Evolutionary conservation across 2,797 vertebrate species (phyloP), one percentile per base, ranked within the genome.

Genomic region (Fundulus diaphanus): DNA sequence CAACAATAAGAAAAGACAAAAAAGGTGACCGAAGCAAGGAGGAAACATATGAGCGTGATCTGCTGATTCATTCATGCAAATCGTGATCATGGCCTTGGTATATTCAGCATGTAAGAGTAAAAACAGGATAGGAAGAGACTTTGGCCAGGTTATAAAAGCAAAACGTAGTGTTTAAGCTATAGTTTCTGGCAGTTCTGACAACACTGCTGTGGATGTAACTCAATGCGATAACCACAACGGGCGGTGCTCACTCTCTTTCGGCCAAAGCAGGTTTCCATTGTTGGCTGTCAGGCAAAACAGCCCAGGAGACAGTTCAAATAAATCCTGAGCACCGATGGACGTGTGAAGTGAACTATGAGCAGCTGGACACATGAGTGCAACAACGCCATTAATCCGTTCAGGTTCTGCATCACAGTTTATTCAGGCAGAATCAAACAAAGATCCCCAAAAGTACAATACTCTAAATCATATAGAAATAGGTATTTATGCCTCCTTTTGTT

Each of bases 181-280:
- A 54, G 29, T 46, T 73, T 56, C 44, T 71, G 9, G 7, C 35
- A 31, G 73, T 68, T 78, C 37, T 70, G 76, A 65, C 72, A 78
- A 81, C 35, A 57, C 24, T 66, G 54, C 22, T 79, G 61, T 31
- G 42, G 72, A 68, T 77, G 22, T 20, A 78, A 78, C 57, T 82
- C n/a, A 49, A 29, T 73, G 56, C 3, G 66, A 77, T 42, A 74
- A 65, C 35, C 74, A 31, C 44, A 76, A 67, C 57, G 29, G 9
- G 61, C 44, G 24, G 9, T 29, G 68, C 54, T 74, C 40, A 18
- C 1, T n/a, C 69, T 72, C 61, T 78, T 69, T 33, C 73, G 40
- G 70, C 1, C 37, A 81, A 79, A 81, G 74, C 74, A 85, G 76
- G 71, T 72, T 76, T 79, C 69, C 51, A 70, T 3, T 79, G 67